phyloP scores from a whole-genome alignment of 2,888 invertebrate species.

The Caenorhabditis uteleia region DNA sequence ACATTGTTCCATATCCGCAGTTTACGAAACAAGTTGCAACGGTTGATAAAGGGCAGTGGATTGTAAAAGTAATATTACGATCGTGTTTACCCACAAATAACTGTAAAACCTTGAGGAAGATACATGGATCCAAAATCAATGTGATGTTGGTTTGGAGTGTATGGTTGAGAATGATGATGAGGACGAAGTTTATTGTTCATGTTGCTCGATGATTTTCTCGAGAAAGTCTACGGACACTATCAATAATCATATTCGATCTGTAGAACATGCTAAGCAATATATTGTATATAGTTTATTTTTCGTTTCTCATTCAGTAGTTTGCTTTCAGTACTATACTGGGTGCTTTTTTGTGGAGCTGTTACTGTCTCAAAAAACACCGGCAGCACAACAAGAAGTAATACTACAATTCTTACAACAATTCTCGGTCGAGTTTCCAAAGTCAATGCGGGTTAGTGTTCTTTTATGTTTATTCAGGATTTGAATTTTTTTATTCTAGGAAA shows the following conservation, averaged over 20 bases:
- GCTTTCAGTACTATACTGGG: slow-evolving; percentile 7
- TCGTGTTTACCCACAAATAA: neutral
- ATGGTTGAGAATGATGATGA: slow-evolving; percentile 44
- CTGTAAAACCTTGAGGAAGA: slow-evolving; percentile 2
- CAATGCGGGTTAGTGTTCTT: too few species aligned
- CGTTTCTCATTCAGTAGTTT: too few species aligned
- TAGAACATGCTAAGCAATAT: slow-evolving; percentile 42
- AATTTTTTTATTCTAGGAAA: too few species aligned
- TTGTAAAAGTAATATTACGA: neutral
- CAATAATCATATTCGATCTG: slow-evolving; percentile 38
- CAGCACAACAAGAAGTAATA: slow-evolving; percentile 1
- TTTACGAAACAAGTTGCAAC: slow-evolving; percentile 5
- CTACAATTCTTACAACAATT: slow-evolving; percentile 21
- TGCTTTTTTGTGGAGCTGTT: slow-evolving; percentile 4
- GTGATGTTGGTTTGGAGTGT: slow-evolving; percentile 50
- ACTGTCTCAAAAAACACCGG: slow-evolving; percentile 6
- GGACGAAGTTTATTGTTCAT: slow-evolving; percentile 38
- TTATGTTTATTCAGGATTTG: too few species aligned
- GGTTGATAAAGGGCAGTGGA: slow-evolving; percentile 10
- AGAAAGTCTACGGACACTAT: slow-evolving; percentile 9
- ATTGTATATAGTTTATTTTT: slow-evolving; percentile 19
- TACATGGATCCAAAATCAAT: slow-evolving; percentile 36
- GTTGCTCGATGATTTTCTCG: slow-evolving; percentile 37
- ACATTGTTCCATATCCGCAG: slow-evolving; percentile 18
- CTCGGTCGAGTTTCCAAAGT: too few species aligned